Base-by-base conservation (phyloP, 1,140 invertebrate genomes). In the Cyphomyrmex costatus region DNA sequence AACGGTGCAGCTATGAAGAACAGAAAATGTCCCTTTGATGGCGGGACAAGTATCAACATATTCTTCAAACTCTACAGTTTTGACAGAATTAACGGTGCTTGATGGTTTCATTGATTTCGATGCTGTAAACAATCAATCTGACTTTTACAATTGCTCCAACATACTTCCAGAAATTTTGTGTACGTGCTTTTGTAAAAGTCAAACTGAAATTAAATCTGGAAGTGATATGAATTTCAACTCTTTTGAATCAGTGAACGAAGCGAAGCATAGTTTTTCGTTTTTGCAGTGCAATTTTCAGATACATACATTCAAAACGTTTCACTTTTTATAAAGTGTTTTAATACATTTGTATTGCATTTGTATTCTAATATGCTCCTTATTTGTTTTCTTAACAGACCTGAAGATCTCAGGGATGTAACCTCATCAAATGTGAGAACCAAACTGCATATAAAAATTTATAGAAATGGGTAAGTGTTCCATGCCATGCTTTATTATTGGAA, bases 391-490 rank as follows among this genome's bases (percentile, higher is more conserved):
- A 36, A 70, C 5, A 77, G 36, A 16, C 24, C 42, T 24, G 66
- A 53, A 51, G 21, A 7, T 24, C 7, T 27, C 19, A n/a, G 27
- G 24, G 7, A 73, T 33, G n/a, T 5, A 12, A 71, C 14, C n/a
- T n/a, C n/a, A 21, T 56, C 19, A 33, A 0, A 33, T 27, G 53
- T 76, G 12, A 58, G 14, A 8, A 42, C 0, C 12, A 7, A 30
- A 42, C 2, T 58, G 21, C 51, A 77, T 33, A 7, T 42, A 21
- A n/a, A n/a, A n/a, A n/a, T n/a, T n/a, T 42, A 56, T 3, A 60
- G 42, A 27, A 71, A 89, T 86, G 70, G 70, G 88, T 88, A 49
- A 19, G 56, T 76, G 12, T 1, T 21, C 5, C 4, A n/a, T n/a
- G 4, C 3, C 14, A 0, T 8, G 2, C 3, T n/a, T 65, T 19